Percentiles rank a stretch among this genome's conserved stretches.
These are phyloP conservation scores for Oikopleura dioica DNA, from an alignment of 23 tunicate species.

Conservation along the genomic window DNA sequence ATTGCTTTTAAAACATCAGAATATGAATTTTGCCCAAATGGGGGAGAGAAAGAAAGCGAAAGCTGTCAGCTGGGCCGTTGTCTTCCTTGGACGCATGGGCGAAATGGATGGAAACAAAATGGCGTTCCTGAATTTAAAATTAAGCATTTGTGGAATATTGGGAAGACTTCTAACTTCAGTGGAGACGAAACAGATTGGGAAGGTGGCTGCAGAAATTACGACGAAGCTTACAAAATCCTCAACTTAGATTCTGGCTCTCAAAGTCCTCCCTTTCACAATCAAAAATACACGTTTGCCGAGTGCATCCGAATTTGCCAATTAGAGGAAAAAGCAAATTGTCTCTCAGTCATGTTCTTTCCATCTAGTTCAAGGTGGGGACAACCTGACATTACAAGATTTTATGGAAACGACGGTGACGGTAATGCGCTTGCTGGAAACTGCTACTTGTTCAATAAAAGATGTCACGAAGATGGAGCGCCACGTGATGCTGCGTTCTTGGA, in stretches of 20 bases:
- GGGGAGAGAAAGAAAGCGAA: not conserved
- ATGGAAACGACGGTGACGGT: not conserved
- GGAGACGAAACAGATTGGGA: not conserved
- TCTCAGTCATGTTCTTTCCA: slow-evolving; percentile 1
- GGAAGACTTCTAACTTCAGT: not conserved
- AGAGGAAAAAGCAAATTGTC: not conserved
- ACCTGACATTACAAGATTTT: not conserved
- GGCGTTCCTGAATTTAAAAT: not conserved
- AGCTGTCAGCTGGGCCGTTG: not conserved
- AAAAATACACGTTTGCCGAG: not conserved
- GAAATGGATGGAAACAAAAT: not conserved
- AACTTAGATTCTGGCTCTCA: not conserved
- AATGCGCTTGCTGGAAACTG: not conserved
- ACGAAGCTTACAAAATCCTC: not conserved
- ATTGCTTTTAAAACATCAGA: not conserved
- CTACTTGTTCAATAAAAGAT: not conserved
- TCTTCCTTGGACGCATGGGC: not conserved
- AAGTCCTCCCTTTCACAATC: slow-evolving; percentile 5
- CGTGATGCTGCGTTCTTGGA: not conserved
- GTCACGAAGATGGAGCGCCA: not conserved
- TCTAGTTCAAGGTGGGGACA: not conserved
- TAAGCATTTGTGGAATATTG: not conserved
- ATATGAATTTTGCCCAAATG: not conserved
- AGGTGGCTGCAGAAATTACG: not conserved
- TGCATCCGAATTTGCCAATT: not conserved